Base-by-base conservation (phyloP, 30 jellyfish, hydroid and myxozoan genomes). In the Calvadosia cruxmelitensis region DNA sequence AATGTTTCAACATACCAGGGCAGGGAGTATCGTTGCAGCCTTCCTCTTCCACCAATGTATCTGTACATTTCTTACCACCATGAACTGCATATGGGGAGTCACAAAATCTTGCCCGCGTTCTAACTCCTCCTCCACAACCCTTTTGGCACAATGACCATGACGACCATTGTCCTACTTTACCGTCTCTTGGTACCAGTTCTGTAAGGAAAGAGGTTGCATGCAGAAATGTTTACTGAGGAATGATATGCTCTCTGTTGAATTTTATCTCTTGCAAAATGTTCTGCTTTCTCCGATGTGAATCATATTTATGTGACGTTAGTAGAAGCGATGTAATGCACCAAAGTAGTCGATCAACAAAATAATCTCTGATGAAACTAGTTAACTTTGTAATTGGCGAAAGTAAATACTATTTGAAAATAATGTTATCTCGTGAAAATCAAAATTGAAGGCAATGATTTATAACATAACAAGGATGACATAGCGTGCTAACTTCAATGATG, bases 11-110 rank as follows among this genome's bases (percentile, higher is more conserved):
- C 93, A 35, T 53, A 80, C 93, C 48, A 3, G 93, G 93, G 49
- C 93, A 80, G 1, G 65, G 42, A 26, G 72, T 77, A 5, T 71
- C 27, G 81, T 80, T 72, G 69, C 93, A 80, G 7, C 34, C 51
- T 2, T 3, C 85, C 10, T 53, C 74, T 34, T 49, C 81, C 0
- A 7, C 0, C 28, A 63, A 31, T 12, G 26, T 49, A 1, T 83
- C 93, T 2, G 15, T 35, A 53, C 93, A 80, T 0, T 51, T 72
- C 3, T 28, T 62, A 10, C 93, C 93, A n/a, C 93, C 93, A 53
- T 80, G 85, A 30, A 81, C 81, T 25, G 85, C 81, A 53, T 24
- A 52, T 0, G 93, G 93, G 67, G 74, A 29, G 61, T 80, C 81
- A 67, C 93, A 80, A 26, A 71, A 72, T 29, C 85, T 69, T 2